Evolutionary conservation across 2,797 vertebrate species (phyloP), one percentile per base, ranked within the genome.

Genomic region (Agapornis canus): DNA sequence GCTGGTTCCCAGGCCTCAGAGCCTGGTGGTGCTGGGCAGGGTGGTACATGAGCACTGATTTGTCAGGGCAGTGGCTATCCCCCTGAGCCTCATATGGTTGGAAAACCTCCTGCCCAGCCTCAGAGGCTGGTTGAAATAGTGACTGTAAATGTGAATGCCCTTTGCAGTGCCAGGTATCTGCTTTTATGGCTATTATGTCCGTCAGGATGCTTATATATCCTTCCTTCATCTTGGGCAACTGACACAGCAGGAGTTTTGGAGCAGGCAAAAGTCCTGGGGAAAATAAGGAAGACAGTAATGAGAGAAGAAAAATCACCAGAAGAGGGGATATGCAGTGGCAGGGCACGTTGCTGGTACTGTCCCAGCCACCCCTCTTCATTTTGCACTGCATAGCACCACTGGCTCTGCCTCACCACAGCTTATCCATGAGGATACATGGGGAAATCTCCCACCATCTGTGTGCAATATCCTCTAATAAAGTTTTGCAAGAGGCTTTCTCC

Each of bases 381-480:
- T 72, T 69, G 56, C 83, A 57, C 48, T 65, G 51, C 43, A 3
- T 0, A 5, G 64, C 5, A 49, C 82, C 66, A 48, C 3, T 1
- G 68, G 71, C 27, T 96, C 66, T n/a, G 47, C 84, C 86, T 73
- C 14, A 14, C 63, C 57, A 23, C 40, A 48, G 86, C 76, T 78
- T 59, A 25, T 63, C 65, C 3, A 0, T 54, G 61, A 21, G 8
- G 82, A 82, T 69, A 59, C 3, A 0, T 29, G 72, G 76, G 77
- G 63, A 52, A 32, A 40, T 65, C 48, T 93, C 85, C 52, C 93
- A 60, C 61, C 31, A 6, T 57, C 12, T 52, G 56, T 48, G 27
- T 51, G 75, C 81, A 75, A 43, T 92, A 91, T 77, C 76, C 76
- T 89, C 86, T 89, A 48, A 40, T 7, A 78, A 82, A 65, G 59